Evolutionary conservation across 1,140 invertebrate genomes (phyloP), one percentile per base, ranked within the genome.

Genomic region (Aricia agestis): DNA sequence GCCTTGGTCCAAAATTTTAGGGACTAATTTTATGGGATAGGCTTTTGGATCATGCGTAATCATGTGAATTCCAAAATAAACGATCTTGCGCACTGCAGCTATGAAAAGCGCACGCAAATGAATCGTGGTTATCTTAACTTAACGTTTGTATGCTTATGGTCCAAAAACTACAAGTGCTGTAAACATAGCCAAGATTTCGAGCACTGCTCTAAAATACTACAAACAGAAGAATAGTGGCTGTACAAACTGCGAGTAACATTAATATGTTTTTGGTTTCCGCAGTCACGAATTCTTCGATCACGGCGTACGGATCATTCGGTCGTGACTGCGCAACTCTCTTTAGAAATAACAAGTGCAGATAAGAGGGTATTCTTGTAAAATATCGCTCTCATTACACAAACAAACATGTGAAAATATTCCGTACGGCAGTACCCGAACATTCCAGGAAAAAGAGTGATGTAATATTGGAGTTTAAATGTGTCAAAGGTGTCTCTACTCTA

Each of bases 311-410:
- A 63, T 31, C 59, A 63, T 25, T 63, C 19, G 19, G 59, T 63
- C 59, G 59, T 63, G 59, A 63, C 59, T 63, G 10, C 59, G 19
- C 59, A 63, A 63, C 59, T 63, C 59, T 63, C 59, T 63, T 63
- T 63, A 63, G 59, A 63, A 63, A 63, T 19, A 63, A 19, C 19
- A 63, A 63, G 17, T 63, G 59, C 6, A 63, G 59, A 63, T 63
- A 63, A 63, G 59, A 63, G 19, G 18, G 59, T 63, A 63, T 63
- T 63, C 59, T 52, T 63, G 19, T 63, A 63, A 63, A 63, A 63
- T 63, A 19, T 63, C 19, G 59, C 10, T 63, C 59, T 63, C 59
- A 63, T 63, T 63, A 63, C 59, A 25, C 18, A 25, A 18, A 25
- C 59, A 25, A 63, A 63, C 59, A 63, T 63, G 59, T 63, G 17